phyloP scores from a whole-genome alignment of 2,888 invertebrate genomes.

The Phasia obesa region DNA sequence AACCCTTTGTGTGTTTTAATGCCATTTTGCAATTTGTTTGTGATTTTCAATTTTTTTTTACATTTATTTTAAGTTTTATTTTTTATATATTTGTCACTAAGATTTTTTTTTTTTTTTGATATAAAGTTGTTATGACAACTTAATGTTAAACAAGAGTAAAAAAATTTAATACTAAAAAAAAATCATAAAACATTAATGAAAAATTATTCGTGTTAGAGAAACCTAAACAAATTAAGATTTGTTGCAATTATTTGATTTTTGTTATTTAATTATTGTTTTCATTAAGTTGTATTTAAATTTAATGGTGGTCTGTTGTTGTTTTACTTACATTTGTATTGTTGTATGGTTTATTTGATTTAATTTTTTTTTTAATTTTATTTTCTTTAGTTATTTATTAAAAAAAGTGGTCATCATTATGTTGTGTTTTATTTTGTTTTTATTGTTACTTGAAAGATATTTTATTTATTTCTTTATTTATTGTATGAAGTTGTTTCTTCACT shows the following conservation, averaged over 20 bases:
- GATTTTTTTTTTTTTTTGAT: not conserved
- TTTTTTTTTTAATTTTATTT: constrained; percentile 30
- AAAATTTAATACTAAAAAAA: no score
- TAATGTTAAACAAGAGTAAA: no score
- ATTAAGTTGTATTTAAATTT: constrained; percentile 57
- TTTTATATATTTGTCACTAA: no score
- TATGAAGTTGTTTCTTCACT: constrained; percentile 33
- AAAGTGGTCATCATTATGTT: constrained; percentile 42
- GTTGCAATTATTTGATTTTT: not conserved
- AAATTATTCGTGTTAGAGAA: not conserved
- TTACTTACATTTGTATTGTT: constrained; percentile 58
- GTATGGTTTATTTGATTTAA: constrained; percentile 31
- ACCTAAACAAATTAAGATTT: not conserved
- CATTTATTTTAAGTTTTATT: not conserved
- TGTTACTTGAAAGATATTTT: constrained; percentile 26
- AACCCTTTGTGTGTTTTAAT: constrained; percentile 5
- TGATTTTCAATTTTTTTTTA: constrained; percentile 11
- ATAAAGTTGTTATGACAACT: not conserved
- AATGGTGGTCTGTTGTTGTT: constrained; percentile 72
- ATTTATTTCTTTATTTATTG: constrained; percentile 30
- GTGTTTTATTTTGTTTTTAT: constrained; percentile 9
- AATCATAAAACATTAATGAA: not conserved
- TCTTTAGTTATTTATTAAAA: constrained; percentile 23
- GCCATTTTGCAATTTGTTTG: constrained; percentile 16
- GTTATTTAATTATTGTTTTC: constrained; percentile 72